Evolutionary conservation across 2,113 vertebrate species (phyloP).

Genomic region (Podocnemis expansa): DNA sequence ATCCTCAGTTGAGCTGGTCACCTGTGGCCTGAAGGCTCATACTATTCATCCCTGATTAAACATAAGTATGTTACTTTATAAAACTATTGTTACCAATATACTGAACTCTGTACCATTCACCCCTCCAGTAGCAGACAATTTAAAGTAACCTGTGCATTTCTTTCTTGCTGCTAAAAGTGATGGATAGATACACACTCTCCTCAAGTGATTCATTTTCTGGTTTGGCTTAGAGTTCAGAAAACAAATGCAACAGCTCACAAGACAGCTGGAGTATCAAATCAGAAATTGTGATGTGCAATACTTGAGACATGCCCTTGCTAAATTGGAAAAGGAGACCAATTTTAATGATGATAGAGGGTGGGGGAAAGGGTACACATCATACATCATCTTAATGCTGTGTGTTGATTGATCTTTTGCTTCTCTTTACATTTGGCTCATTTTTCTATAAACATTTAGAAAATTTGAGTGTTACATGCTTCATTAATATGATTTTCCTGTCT

Average conservation of each 20-base stretch:
- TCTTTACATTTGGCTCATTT: not conserved
- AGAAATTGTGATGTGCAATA: not conserved
- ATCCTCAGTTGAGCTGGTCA: not conserved
- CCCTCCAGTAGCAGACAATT: not conserved
- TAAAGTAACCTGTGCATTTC: not conserved
- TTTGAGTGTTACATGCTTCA: not conserved
- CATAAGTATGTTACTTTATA: not conserved
- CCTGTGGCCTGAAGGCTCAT: not conserved
- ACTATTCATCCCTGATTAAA: slow-evolving; percentile 1
- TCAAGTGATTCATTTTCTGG: not conserved
- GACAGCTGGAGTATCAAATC: rapidly evolving
- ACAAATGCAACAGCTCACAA: not conserved
- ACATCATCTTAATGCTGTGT: rapidly evolving
- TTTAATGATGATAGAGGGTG: not conserved
- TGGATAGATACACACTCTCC: not conserved
- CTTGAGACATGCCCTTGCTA: not conserved
- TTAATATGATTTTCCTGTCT: not conserved
- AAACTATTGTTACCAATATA: not conserved
- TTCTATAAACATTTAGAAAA: not conserved
- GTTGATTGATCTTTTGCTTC: not conserved
- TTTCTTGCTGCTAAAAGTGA: not conserved
- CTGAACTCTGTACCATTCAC: not conserved
- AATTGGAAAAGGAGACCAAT: not conserved
- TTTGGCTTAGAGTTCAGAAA: not conserved
- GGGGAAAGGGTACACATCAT: not conserved